A percentile compares a stretch with the other conserved stretches of the same genome.
phyloP scores from a whole-genome alignment of 2,113 vertebrate species.

The Andinoacara biseriatus region DNA sequence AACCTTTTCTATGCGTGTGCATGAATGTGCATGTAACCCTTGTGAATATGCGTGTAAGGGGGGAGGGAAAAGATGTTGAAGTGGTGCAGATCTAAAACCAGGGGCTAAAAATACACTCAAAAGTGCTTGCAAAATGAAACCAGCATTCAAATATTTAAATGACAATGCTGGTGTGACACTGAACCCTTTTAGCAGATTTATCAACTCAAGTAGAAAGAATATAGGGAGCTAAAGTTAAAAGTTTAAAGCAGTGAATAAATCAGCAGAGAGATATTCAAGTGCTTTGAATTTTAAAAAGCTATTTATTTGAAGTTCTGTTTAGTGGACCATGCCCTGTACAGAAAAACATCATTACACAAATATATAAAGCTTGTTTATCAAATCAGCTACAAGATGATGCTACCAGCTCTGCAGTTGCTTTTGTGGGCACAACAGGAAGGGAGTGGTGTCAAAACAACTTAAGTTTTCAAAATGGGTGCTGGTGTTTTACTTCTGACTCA shows the following conservation, averaged over 20 bases:
- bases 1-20: background rate
- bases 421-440: slow-evolving; percentile 21
- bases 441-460: background rate
- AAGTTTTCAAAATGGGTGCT: slow-evolving; percentile 6
- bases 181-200: slow-evolving; percentile 68
- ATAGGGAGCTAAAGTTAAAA: slow-evolving; percentile 43
- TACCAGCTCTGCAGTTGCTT: slow-evolving; percentile 10
- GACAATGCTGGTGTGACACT: slow-evolving; percentile 62
- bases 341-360: slow-evolving; percentile 55
- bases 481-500: slow-evolving; percentile 13
- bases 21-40: background rate
- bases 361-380: slow-evolving; percentile 51
- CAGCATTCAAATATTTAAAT: slow-evolving; percentile 75
- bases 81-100: slow-evolving; percentile 41
- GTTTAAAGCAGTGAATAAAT: slow-evolving; percentile 37
- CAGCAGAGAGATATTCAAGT: background rate
- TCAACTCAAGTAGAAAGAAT: slow-evolving; percentile 60
- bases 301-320: slow-evolving; percentile 49
- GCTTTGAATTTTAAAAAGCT: slow-evolving; percentile 52
- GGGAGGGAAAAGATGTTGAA: slow-evolving; percentile 11
- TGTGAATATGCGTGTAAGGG: slow-evolving; percentile 6
- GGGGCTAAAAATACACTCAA: slow-evolving; percentile 62
- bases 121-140: slow-evolving; percentile 65
- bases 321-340: slow-evolving; percentile 29
- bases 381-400: slow-evolving; percentile 6